A percentile compares a stretch with the other conserved stretches of the same genome.
These are phyloP conservation scores for Conus betulinus DNA, from an alignment of 1,140 invertebrate genomes.

Conservation along the genomic window DNA sequence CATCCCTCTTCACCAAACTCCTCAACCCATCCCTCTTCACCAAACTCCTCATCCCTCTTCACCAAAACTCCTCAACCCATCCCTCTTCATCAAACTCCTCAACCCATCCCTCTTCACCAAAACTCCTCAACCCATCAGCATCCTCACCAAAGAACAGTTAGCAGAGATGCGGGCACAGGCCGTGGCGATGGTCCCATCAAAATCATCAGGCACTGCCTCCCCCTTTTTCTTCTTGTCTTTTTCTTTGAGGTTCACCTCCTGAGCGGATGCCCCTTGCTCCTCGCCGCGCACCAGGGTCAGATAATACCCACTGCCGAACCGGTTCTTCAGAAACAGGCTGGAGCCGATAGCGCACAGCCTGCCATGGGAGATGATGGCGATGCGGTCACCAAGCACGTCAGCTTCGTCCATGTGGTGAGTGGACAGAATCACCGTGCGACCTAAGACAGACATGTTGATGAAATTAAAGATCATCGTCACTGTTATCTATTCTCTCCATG, in stretches of 20 bases:
- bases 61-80: no score
- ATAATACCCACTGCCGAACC: constrained; percentile 81
- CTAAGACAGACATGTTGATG: constrained; percentile 52
- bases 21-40: not conserved
- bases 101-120: no score
- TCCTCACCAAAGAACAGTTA: not conserved
- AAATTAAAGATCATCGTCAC: not conserved
- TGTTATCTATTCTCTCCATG: not conserved
- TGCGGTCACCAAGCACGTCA: constrained; percentile 82
- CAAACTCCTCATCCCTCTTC: not conserved
- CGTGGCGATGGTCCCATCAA: not conserved
- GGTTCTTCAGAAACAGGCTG: constrained; percentile 82
- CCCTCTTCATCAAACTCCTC: no score
- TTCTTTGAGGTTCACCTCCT: constrained; percentile 36
- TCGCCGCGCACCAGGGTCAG: constrained; percentile 76
- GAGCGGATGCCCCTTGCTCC: not conserved
- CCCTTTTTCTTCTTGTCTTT: constrained; percentile 32
- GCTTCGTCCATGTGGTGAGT: constrained; percentile 84
- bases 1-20: not conserved
- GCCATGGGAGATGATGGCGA: constrained; percentile 83
- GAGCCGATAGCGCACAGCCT: constrained; percentile 81
- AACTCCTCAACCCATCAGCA: not conserved
- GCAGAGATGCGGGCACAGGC: not conserved
- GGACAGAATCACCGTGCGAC: constrained; percentile 82
- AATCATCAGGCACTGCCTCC: not conserved